Evolutionary conservation across 2,113 vertebrate species (phyloP), one percentile per base, ranked within the genome.

Genomic region (Petrocephalus microphthalmus): DNA sequence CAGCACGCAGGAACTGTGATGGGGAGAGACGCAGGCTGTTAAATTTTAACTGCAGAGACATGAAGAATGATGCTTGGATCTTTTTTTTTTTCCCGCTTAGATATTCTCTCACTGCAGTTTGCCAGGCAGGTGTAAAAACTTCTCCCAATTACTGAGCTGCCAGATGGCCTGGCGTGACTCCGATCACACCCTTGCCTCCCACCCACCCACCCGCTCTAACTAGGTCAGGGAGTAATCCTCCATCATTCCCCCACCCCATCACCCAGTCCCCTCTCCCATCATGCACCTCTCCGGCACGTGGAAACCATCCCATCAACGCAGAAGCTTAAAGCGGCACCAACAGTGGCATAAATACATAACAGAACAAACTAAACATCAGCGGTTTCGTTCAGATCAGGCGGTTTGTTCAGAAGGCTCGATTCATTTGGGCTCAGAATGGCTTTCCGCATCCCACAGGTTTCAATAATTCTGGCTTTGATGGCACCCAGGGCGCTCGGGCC

Each of bases 131-230:
- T 94, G 94, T 95, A 93, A 94, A 94, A 93, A 90, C 93, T 91
- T 93, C 94, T 93, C 92, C 95, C 93, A 95, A 95, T 96, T 96
- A 94, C 92, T 92, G 91, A 82, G 88, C 91, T 49, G 87, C 91
- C 94, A 96, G 95, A 95, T 95, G 94, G 95, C 91, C 91, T 94
- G 94, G 94, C 92, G 90, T 88, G 94, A 90, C 89, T 92, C 92
- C 91, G 90, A 91, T 91, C 93, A 88, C 92, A 90, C 91, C 88
- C 53, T 71, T 10, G 78, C 33, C 60, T 67, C 22, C 22, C 67
- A 74, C 60, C 64, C 78, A 87, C 81, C 90, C 60, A 86, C 90
- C 90, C 92, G 90, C 91, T 88, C 90, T 71, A 87, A 84, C 49
- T 71, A 83, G 89, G 89, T 89, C 89, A 89, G 54, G 7, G 78